phyloP scores from a whole-genome alignment of 2,113 vertebrate genomes.

The Phyllostomus discolor region DNA sequence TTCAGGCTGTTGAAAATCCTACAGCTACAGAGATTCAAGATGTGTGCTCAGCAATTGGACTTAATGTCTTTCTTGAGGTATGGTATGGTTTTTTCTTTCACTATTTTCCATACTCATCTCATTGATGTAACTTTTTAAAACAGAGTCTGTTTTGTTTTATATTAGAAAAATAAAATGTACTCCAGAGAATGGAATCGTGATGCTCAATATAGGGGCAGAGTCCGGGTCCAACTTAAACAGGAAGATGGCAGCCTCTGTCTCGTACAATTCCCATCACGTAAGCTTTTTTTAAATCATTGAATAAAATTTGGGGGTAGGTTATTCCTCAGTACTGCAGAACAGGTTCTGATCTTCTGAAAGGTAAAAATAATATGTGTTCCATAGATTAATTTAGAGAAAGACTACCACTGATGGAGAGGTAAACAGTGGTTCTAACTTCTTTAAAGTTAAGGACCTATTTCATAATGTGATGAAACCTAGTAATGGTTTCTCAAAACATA shows the following conservation, averaged over 20 bases:
- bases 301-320: background rate
- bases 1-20: constrained; percentile 95
- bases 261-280: constrained; percentile 92
- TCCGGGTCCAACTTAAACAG: constrained; percentile 92
- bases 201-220: constrained; percentile 91
- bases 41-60: constrained; percentile 90
- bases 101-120: background rate
- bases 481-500: background rate
- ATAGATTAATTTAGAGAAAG: background rate
- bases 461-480: background rate
- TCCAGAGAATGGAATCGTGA: constrained; percentile 97
- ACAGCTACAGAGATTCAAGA: constrained; percentile 95
- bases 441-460: background rate
- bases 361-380: background rate
- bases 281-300: constrained; percentile 67
- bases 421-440: background rate
- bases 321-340: background rate
- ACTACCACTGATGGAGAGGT: background rate
- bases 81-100: background rate
- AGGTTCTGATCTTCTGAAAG: background rate
- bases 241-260: constrained; percentile 91
- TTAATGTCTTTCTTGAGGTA: constrained; percentile 93
- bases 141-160: background rate
- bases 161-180: constrained; percentile 92
- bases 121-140: constrained; percentile 19